Percentiles rank a stretch among this genome's conserved stretches.
phyloP scores from a whole-genome alignment of 2,113 vertebrate genomes.

The Microcebus murinus region DNA sequence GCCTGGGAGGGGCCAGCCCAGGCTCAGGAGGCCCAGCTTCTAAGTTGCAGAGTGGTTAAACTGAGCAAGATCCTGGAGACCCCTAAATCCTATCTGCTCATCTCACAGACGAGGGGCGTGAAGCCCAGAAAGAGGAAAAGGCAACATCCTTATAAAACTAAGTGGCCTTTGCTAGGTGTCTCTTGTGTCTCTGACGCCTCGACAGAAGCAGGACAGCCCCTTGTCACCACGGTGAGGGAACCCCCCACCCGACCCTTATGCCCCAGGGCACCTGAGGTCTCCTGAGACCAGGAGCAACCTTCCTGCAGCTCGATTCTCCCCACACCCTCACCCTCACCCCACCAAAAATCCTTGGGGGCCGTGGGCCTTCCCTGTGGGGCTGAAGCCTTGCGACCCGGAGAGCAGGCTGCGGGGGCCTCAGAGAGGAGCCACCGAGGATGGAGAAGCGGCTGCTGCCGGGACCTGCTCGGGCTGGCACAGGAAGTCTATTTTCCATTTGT shows the following conservation, averaged over 20 bases:
- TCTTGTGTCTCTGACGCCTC: background rate
- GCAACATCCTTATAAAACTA: background rate
- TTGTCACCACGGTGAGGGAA: background rate
- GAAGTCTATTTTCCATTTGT: constrained; percentile 59
- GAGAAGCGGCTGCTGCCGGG: background rate
- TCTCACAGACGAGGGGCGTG: background rate
- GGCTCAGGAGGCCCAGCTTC: background rate
- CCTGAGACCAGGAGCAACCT: background rate
- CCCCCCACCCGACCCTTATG: background rate
- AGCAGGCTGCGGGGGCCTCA: background rate
- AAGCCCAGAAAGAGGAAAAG: background rate
- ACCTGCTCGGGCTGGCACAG: constrained; percentile 32
- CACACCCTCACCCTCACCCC: background rate
- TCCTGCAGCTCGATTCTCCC: background rate
- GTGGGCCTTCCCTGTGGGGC: background rate
- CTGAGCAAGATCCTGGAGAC: background rate
- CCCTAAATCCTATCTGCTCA: background rate
- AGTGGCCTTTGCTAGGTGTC: background rate
- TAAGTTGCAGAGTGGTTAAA: background rate
- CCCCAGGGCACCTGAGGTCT: background rate
- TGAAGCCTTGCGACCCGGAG: background rate
- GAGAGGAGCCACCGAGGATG: background rate
- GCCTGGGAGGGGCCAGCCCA: background rate
- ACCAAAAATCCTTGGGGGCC: background rate
- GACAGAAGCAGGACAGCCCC: background rate